phyloP scores from a whole-genome alignment of 2,888 invertebrate genomes.

The Epiblema foenella region DNA sequence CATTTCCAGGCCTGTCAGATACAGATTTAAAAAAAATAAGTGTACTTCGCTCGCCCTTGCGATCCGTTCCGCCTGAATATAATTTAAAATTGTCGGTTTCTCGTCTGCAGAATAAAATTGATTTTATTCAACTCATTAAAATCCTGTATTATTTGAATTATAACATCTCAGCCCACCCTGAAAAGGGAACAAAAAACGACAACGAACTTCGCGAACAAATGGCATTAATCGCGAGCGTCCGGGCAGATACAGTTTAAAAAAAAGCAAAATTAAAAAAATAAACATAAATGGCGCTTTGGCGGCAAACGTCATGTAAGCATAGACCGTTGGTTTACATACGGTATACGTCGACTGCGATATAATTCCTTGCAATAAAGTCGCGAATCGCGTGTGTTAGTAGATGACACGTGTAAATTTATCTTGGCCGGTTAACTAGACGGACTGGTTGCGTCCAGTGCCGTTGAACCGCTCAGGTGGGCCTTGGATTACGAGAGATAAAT shows the following conservation, averaged over 20 bases:
- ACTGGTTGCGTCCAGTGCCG: slow-evolving; percentile 78
- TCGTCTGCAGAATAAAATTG: slow-evolving; percentile 6
- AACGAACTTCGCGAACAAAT: slow-evolving; percentile 58
- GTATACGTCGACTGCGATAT: slow-evolving; percentile 46
- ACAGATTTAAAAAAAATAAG: slow-evolving; percentile 8
- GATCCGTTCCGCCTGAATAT: background rate
- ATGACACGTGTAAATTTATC: slow-evolving; percentile 72
- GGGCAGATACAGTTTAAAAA: slow-evolving; percentile 75
- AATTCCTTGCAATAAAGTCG: slow-evolving; percentile 64
- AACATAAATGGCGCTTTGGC: slow-evolving; percentile 74
- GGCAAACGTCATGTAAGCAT: slow-evolving; percentile 61
- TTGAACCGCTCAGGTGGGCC: slow-evolving; percentile 81
- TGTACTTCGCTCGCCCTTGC: background rate
- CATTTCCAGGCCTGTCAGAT: slow-evolving; percentile 12
- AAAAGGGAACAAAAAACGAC: slow-evolving; percentile 55
- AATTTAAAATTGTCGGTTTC: slow-evolving; percentile 9
- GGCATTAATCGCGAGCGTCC: slow-evolving; percentile 72
- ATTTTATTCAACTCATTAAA: slow-evolving; percentile 23
- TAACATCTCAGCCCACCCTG: slow-evolving; percentile 61
- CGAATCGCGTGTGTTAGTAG: slow-evolving; percentile 63
- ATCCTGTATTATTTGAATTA: slow-evolving; percentile 47
- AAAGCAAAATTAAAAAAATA: slow-evolving; percentile 58
- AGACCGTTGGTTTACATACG: slow-evolving; percentile 50
- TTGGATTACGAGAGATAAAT: slow-evolving; percentile 81
- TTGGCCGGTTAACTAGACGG: slow-evolving; percentile 74